Evolutionary conservation across 2,888 invertebrate species (phyloP).

Genomic region (Phaedon cochleariae): DNA sequence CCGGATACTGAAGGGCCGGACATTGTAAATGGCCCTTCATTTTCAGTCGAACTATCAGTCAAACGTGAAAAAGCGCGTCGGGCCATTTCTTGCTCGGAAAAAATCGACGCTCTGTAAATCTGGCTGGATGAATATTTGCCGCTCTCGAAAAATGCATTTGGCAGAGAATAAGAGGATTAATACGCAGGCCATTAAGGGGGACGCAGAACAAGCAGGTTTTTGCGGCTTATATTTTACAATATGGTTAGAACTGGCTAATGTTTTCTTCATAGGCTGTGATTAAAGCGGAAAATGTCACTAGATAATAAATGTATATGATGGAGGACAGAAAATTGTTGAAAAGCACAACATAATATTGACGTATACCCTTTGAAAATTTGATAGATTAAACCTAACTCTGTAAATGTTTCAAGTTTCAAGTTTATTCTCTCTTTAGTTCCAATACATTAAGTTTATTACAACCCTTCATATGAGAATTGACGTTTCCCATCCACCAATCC

Average conservation of each 20-base stretch:
- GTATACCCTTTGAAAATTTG: too few species aligned
- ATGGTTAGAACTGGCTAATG: background rate
- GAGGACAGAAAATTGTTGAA: too few species aligned
- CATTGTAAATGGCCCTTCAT: slow-evolving; percentile 16
- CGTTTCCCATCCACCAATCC: too few species aligned
- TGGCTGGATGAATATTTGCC: slow-evolving; percentile 14
- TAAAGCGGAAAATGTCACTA: background rate
- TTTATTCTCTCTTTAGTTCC: too few species aligned
- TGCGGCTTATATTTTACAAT: background rate
- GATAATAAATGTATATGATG: too few species aligned
- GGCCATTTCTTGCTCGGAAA: slow-evolving; percentile 4
- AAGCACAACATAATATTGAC: too few species aligned
- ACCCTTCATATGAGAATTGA: too few species aligned
- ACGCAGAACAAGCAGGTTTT: background rate
- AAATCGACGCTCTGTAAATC: slow-evolving; percentile 9
- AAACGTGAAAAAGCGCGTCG: slow-evolving; percentile 12
- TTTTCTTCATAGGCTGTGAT: background rate
- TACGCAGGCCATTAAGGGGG: background rate
- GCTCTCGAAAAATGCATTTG: background rate
- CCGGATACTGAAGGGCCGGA: background rate
- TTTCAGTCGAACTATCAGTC: slow-evolving; percentile 18
- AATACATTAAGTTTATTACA: too few species aligned
- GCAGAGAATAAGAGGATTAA: background rate
- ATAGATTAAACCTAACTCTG: too few species aligned
- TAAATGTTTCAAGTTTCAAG: too few species aligned